Conservation (phyloP, 2,113 vertebrate genomes). For the Ochotona princeps region DNA sequence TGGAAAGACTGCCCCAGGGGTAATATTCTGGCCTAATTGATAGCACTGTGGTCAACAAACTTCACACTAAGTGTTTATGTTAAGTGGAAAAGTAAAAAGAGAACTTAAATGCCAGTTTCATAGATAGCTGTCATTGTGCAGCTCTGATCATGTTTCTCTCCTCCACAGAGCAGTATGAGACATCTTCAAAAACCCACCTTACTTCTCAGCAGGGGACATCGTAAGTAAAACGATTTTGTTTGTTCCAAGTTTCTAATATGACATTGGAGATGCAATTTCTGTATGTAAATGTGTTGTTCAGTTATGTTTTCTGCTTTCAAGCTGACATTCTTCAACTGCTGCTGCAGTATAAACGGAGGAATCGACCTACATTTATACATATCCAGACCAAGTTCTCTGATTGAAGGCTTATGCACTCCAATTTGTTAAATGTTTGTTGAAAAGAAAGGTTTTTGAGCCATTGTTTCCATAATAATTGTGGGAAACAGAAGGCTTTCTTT, state of each 20-base stretch:
- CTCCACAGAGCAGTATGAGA: constrained; percentile 86
- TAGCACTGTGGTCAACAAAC: background rate
- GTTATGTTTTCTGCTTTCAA: background rate
- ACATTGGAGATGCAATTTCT: background rate
- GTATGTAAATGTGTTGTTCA: background rate
- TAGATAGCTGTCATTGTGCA: background rate
- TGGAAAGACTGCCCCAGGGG: background rate
- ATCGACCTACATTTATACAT: background rate
- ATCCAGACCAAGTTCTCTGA: background rate
- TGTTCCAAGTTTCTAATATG: background rate
- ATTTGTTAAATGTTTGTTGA: background rate
- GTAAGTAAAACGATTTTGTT: constrained; percentile 86
- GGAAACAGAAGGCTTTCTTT: constrained; percentile 23
- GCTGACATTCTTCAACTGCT: background rate
- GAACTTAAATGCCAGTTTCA: background rate
- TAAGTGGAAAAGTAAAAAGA: background rate
- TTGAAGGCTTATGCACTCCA: background rate
- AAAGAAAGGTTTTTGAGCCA: background rate
- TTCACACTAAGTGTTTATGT: background rate
- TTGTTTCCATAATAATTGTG: background rate
- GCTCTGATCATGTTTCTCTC: constrained; percentile 55
- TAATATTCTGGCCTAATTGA: background rate
- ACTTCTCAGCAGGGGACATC: constrained; percentile 83
- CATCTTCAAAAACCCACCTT: constrained; percentile 82
- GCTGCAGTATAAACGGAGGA: background rate